phyloP scores from a whole-genome alignment of 2,797 vertebrate species.

The Pampus argenteus region DNA sequence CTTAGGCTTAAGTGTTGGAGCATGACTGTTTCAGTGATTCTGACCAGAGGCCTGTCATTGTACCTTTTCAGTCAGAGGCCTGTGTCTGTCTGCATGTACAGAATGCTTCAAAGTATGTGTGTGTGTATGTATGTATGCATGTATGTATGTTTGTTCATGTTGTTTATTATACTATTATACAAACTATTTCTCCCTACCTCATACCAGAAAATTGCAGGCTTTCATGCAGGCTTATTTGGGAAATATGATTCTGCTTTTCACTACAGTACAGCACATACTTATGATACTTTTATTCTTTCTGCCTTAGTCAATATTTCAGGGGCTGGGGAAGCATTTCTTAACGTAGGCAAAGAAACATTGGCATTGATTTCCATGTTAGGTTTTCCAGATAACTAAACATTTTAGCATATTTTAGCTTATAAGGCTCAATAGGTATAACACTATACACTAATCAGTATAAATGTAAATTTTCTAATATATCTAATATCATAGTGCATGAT shows the following conservation, averaged over 20 bases:
- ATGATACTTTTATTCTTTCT: conserved; percentile 12
- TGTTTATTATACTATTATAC: conserved; percentile 26
- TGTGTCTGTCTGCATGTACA: conserved; percentile 29
- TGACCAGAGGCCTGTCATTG: conserved; percentile 40
- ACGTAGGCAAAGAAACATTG: neutral
- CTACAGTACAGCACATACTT: neutral
- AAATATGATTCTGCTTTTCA: conserved; percentile 10
- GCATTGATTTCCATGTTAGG: neutral
- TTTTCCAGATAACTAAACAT: conserved; percentile 16
- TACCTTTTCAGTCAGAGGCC: conserved; percentile 17
- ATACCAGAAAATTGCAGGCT: conserved; percentile 5
- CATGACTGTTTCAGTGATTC: conserved; percentile 44
- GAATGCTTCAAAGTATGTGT: conserved; percentile 19
- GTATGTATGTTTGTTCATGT: conserved; percentile 10
- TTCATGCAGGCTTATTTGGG: conserved; percentile 6
- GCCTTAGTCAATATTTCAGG: neutral
- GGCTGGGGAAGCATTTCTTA: conserved; percentile 3
- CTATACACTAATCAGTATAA: neutral
- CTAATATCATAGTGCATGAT: neutral
- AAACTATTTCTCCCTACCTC: conserved; percentile 8
- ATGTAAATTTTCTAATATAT: neutral
- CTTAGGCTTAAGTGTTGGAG: conserved; percentile 46
- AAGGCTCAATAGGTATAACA: neutral
- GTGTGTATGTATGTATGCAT: conserved; percentile 29
- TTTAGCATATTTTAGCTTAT: neutral